Conservation (phyloP, 2,888 invertebrate genomes). For the Trissolcus japonicus region DNA sequence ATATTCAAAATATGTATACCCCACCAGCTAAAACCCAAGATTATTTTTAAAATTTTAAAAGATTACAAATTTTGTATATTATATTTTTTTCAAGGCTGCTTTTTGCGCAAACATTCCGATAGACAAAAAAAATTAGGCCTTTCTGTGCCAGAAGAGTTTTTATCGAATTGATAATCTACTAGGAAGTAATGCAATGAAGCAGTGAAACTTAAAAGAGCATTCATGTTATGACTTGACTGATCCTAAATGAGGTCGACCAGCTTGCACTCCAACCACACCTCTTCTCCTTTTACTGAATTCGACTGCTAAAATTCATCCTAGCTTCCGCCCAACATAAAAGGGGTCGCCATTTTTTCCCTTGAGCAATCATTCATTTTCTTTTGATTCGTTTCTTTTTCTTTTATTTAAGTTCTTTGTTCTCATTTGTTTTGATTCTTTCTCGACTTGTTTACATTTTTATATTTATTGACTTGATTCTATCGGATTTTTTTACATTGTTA, state of each 20-base stretch:
- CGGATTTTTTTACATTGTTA: no score
- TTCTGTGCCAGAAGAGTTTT: background rate
- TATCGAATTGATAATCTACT: slow-evolving; percentile 12
- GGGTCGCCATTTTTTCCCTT: slow-evolving; percentile 7
- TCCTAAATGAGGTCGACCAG: slow-evolving; percentile 74
- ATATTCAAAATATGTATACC: background rate
- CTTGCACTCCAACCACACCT: slow-evolving; percentile 69
- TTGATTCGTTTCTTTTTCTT: no score
- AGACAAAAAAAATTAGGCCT: background rate
- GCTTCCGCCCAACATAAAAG: slow-evolving; percentile 35
- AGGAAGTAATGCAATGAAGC: slow-evolving; percentile 34
- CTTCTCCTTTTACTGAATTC: slow-evolving; percentile 62
- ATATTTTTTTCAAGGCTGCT: no score
- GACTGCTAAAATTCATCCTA: slow-evolving; percentile 34
- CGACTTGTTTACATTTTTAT: no score
- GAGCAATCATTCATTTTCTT: no score
- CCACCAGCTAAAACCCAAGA: background rate
- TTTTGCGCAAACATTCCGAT: no score
- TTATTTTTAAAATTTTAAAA: background rate
- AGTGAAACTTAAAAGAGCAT: slow-evolving; percentile 48
- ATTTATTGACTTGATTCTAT: no score
- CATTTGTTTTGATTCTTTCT: background rate
- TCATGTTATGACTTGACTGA: slow-evolving; percentile 68
- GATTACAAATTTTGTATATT: no score
- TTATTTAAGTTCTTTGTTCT: background rate